These are phyloP conservation scores for Stichopus horrens DNA, from an alignment of 53 echinoderm and acorn worm genomes.

Conservation along the genomic window DNA sequence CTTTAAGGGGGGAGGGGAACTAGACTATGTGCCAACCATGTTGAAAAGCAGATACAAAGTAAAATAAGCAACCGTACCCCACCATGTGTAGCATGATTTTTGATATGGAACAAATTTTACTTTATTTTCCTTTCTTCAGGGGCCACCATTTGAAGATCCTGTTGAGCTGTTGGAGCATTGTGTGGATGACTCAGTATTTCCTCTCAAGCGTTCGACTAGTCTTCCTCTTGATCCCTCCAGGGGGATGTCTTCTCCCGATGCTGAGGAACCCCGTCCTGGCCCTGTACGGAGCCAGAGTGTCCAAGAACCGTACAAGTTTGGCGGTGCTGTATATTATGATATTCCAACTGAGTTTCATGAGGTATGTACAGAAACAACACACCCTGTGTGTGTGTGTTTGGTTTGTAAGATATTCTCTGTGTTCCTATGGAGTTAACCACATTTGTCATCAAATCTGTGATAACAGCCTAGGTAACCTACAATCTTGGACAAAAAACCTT, in stretches of 20 bases:
- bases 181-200: not conserved
- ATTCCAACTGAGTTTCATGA: not conserved
- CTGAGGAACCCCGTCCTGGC: not conserved
- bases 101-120: not conserved
- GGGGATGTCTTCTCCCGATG: not conserved
- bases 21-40: too few relatives aligned
- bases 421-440: too few relatives aligned
- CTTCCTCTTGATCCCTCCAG: not conserved
- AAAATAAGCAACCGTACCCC: too few relatives aligned
- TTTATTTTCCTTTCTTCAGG: constrained; percentile 31
- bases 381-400: too few relatives aligned
- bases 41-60: too few relatives aligned
- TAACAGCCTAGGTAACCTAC: too few relatives aligned
- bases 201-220: not conserved
- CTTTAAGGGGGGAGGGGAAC: too few relatives aligned
- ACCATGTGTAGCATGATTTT: too few relatives aligned
- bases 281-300: not conserved
- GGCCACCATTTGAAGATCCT: constrained; percentile 59
- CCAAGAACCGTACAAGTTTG: not conserved
- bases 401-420: too few relatives aligned
- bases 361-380: not conserved
- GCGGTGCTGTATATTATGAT: not conserved
- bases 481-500: too few relatives aligned
- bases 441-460: too few relatives aligned
- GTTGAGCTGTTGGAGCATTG: not conserved